phyloP scores from a whole-genome alignment of 2,797 vertebrate genomes.

The Tachyglossus aculeatus region DNA sequence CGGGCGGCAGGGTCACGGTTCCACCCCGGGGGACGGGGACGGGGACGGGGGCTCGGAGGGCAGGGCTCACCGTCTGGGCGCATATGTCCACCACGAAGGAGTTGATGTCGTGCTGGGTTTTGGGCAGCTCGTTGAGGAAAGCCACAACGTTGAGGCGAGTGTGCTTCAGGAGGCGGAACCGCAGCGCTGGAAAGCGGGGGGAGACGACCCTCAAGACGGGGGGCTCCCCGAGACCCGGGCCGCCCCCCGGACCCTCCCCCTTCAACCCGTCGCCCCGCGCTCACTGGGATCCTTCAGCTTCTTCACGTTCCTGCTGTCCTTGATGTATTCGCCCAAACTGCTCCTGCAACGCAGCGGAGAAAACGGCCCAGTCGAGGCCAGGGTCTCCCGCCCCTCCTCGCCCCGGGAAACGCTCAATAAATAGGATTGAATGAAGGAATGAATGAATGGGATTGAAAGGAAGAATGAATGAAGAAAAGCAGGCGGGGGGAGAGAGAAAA shows the following conservation, averaged over 20 bases:
- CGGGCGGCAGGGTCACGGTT: background rate
- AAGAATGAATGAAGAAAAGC: too few relatives aligned
- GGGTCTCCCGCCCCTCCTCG: too few relatives aligned
- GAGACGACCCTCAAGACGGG: background rate
- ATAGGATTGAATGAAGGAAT: too few relatives aligned
- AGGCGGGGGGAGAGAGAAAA: too few relatives aligned
- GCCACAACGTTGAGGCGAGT: constrained; percentile 88
- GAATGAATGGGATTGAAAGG: too few relatives aligned
- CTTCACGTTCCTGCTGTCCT: constrained; percentile 88
- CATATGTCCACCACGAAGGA: constrained; percentile 89
- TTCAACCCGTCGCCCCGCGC: constrained; percentile 34
- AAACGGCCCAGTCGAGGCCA: too few relatives aligned
- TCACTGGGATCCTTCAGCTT: constrained; percentile 87
- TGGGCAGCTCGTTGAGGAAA: constrained; percentile 91
- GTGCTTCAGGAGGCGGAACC: constrained; percentile 86
- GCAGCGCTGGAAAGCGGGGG: constrained; percentile 68
- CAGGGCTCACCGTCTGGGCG: constrained; percentile 81
- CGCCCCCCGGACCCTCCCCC: background rate
- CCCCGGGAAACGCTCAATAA: too few relatives aligned
- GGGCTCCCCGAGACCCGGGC: rapidly evolving
- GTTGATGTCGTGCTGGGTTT: constrained; percentile 87
- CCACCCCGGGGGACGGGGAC: background rate
- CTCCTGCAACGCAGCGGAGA: constrained; percentile 68
- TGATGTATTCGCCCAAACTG: constrained; percentile 85
- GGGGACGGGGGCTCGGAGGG: background rate